Percentiles rank a stretch among this genome's conserved stretches.
Conservation (phyloP, 2,113 vertebrate species). For the Caretta caretta region DNA sequence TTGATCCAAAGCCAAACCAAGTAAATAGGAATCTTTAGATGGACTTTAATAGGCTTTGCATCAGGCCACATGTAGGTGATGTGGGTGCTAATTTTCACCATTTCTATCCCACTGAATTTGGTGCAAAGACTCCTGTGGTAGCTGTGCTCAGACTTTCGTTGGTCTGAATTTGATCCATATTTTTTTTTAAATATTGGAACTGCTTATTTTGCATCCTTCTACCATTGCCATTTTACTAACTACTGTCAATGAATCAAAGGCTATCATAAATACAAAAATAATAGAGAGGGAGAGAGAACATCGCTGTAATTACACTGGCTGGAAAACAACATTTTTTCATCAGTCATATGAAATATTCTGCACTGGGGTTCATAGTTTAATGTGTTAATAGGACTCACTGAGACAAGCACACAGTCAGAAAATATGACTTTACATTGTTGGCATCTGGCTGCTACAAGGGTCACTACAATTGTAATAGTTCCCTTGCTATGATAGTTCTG, state of each 20-base stretch:
- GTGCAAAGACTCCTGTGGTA: not conserved
- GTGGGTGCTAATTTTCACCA: not conserved
- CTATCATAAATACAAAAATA: not conserved
- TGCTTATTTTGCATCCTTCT: not conserved
- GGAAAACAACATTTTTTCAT: not conserved
- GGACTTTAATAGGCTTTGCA: not conserved
- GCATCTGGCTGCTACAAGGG: constrained; percentile 20
- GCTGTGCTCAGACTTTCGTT: not conserved
- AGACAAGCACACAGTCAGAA: not conserved
- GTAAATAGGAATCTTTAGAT: not conserved
- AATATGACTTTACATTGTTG: not conserved
- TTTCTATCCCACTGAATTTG: not conserved
- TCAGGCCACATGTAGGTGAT: not conserved
- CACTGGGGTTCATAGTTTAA: not conserved
- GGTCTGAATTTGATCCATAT: not conserved
- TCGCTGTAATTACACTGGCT: not conserved
- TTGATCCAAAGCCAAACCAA: not conserved
- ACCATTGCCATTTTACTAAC: not conserved
- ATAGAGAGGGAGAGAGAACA: not conserved
- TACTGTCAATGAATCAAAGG: not conserved
- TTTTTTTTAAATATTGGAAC: not conserved
- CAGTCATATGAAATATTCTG: not conserved
- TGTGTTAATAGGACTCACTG: not conserved
- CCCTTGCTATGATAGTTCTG: constrained; percentile 18
- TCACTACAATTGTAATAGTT: constrained; percentile 33